Evolutionary conservation across 2,888 invertebrate species (phyloP), one percentile per base, ranked within the genome.

Genomic region (Therioaphis trifolii): DNA sequence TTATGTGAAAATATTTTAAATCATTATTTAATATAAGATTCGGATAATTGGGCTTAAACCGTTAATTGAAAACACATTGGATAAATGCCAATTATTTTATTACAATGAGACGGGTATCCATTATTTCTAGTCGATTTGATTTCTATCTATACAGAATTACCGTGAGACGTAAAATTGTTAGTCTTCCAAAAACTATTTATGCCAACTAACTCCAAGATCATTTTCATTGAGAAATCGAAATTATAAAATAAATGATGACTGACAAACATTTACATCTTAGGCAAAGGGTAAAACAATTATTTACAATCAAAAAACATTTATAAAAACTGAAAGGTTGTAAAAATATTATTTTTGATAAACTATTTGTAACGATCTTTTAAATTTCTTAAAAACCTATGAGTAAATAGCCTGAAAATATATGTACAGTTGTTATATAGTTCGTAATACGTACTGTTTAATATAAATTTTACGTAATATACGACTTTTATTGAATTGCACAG

Each of bases 401-500:
- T 35, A 24, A 55, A 21, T 58, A 58, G 58, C 4, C 24, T 49
- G 18, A 49, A 46, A 7, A 15, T 15, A 72, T 29, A 29, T 52
- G 15, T 49, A 49, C 49, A 21, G 12, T 29, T 52, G 52, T 74
- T 18, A 15, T 5, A 5, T 7, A 58, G 58, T 58, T 35, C 58
- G 27, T 43, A 75, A 76, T 61, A 76, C 75, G 75, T 76, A 76
- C 75, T 27, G 43, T 40, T 18, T 12, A 12, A 40, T n/a, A 11
- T 12, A 76, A 18, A 76, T 76, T 61, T 61, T 76, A 76, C 75
- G 75, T 76, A 61, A 43, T 14, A 27, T 61, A 46, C n/a, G 61
- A 61, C 75, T 18, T 24, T 1, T 58, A 21, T 11, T 11, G 21
- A 21, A 55, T 12, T 9, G n/a, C 52, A 52, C 9, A 52, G 35